Evolutionary conservation across 2,113 vertebrate species (phyloP), one percentile per base, ranked within the genome.

Genomic region (Paracanthobrama guichenoti): DNA sequence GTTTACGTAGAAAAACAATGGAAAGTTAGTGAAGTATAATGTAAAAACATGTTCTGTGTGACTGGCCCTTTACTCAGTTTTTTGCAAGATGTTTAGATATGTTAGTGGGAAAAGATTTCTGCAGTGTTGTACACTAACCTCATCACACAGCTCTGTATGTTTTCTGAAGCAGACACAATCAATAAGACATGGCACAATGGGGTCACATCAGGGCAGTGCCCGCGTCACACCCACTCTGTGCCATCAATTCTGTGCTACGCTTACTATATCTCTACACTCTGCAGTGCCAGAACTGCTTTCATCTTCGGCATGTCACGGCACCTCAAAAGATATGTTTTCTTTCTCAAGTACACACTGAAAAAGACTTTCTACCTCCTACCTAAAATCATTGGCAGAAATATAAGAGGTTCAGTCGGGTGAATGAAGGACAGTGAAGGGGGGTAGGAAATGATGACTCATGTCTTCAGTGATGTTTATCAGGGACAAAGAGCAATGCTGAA

Each of bases 161-260:
- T 73, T 44, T 72, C 26, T 62, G 24, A 83, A 83, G 81, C 22
- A 72, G 13, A 72, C 24, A 28, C 69, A 73, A 35, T 53, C 82
- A 55, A 84, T 59, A 22, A 57, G 50, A 79, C 53, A 7, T 79
- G 83, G 64, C 83, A 79, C 76, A 79, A 79, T 72, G 53, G 42
- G 77, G 84, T 80, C 67, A 73, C 10, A 42, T 14, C 60, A 69
- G 74, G 83, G 44, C 82, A 84, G n/a, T 0, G 48, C 18, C 42
- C 24, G 10, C 4, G 14, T 66, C 60, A 46, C 10, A 9, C 39
- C 55, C 16, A 20, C 39, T 50, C n/a, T 62, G 16, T 74, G 55
- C 16, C 53, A 71, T 81, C 28, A 39, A 6, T 35, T 71, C 64
- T 81, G 18, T 24, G 10, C 62, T 20, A 28, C 57, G 62, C 35